Evolutionary conservation across 2,888 invertebrate genomes (phyloP), one percentile per base, ranked within the genome.

Genomic region (Oscheius sp.): DNA sequence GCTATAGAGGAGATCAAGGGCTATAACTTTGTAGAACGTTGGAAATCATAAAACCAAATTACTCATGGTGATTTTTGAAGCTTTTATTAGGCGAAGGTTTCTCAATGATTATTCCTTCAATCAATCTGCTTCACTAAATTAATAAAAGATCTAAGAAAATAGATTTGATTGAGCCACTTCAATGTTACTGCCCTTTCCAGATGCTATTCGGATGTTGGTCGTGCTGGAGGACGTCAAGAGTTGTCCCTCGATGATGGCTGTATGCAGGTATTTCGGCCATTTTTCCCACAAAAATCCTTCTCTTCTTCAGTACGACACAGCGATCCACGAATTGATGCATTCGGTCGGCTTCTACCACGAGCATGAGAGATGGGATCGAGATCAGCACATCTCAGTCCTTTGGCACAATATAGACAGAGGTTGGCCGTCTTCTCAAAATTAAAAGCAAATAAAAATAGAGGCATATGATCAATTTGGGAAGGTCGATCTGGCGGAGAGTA

Each of bases 381-480:
- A 86, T 58, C 78, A 82, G 46, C 84, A 78, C 72, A 85, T 86
- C 25, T 71, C 76, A 5, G 85, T 86, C 50, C 70, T 86, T 17
- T 86, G 86, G 86, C 83, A 83, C 45, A 86, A 86, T 72, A 86
- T 86, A 64, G 86, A 87, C 71, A 70, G 75, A 65, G 85, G 86
- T 84, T n/a, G n/a, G n/a, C n/a, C n/a, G n/a, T n/a, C n/a, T n/a
- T n/a, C n/a, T n/a, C n/a, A n/a, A n/a, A 6, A 58, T 58, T 17
- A 58, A 58, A 29, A 29, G 3, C 2, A n/a, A 45, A 8, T 17
- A 25, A 23, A 42, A 23, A 42, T 71, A 84, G 86, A 86, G 63
- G 86, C 86, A 1, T 86, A 86, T 70, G 86, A 86, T 73, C 86
- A 86, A 63, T 86, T 86, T 69, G 86, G 86, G 12, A 81, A 84